These are phyloP conservation scores for Petrolisthes manimaculis DNA, from an alignment of 2,888 invertebrate species.

Conservation along the genomic window DNA sequence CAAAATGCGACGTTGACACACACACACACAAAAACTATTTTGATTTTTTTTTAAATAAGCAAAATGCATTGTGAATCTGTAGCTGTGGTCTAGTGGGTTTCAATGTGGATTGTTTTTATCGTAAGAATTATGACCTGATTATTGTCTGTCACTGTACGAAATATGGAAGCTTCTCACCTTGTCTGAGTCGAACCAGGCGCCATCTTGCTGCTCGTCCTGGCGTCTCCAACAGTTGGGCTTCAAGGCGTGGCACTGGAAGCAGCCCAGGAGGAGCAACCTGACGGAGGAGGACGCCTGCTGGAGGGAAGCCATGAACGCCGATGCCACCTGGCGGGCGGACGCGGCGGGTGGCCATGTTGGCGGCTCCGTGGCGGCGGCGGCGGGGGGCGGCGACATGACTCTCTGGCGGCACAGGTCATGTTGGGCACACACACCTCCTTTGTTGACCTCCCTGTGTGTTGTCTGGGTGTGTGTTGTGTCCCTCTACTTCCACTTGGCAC, in stretches of 20 bases:
- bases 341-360: constrained; percentile 2
- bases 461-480: neutral
- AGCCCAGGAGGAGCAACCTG: constrained; percentile 34
- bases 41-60: too few species aligned
- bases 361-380: constrained; percentile 20
- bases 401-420: constrained; percentile 23
- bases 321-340: constrained; percentile 36
- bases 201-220: constrained; percentile 43
- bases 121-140: neutral
- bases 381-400: constrained; percentile 13
- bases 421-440: neutral
- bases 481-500: neutral
- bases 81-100: neutral
- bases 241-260: constrained; percentile 48
- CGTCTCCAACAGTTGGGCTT: constrained; percentile 38
- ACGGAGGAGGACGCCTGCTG: constrained; percentile 44
- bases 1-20: too few species aligned
- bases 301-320: constrained; percentile 45
- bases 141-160: neutral
- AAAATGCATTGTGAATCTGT: too few species aligned
- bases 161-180: constrained; percentile 29
- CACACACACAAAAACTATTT: too few species aligned
- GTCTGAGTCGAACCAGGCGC: constrained; percentile 61
- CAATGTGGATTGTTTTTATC: too few species aligned
- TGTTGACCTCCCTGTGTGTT: neutral